Evolutionary conservation across 64 coral and sea anemone species (phyloP).

Genomic region (Montipora capricornis): DNA sequence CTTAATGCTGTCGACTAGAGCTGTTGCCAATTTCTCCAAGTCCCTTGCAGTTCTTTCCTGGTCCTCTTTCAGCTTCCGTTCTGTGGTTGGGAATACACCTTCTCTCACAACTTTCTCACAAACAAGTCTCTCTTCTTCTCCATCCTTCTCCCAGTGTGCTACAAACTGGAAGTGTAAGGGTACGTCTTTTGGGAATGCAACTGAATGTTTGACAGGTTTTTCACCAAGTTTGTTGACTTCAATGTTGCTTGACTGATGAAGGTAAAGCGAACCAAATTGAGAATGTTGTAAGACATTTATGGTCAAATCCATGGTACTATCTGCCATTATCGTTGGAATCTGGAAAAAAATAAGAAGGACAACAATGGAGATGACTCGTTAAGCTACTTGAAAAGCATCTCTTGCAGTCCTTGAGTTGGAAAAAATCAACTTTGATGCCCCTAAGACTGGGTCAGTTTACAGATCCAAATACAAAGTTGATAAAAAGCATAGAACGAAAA

Average conservation of each 20-base stretch:
- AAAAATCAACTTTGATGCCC: too few species aligned
- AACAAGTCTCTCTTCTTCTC: conserved; percentile 58
- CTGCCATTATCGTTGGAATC: conserved; percentile 81
- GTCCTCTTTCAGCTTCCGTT: conserved; percentile 66
- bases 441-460: too few species aligned
- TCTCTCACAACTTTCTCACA: conserved; percentile 84
- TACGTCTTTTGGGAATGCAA: conserved; percentile 43
- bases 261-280: conserved; percentile 80
- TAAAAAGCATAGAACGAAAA: too few species aligned
- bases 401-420: too few species aligned
- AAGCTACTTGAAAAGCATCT: too few species aligned
- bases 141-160: conserved; percentile 70
- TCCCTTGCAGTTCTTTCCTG: conserved; percentile 47
- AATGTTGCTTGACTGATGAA: conserved; percentile 73
- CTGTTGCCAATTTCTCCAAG: conserved; percentile 60
- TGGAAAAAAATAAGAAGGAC: conserved; percentile 5
- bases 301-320: conserved; percentile 62
- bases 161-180: conserved; percentile 73
- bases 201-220: conserved; percentile 60
- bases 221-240: conserved; percentile 65
- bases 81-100: conserved; percentile 76
- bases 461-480: too few species aligned
- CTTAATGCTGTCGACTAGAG: conserved; percentile 50
- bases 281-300: conserved; percentile 64
- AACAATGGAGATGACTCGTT: too few species aligned